These are phyloP conservation scores for Drosophila ogumai DNA, from an alignment of 1,140 invertebrate species.

Conservation along the genomic window DNA sequence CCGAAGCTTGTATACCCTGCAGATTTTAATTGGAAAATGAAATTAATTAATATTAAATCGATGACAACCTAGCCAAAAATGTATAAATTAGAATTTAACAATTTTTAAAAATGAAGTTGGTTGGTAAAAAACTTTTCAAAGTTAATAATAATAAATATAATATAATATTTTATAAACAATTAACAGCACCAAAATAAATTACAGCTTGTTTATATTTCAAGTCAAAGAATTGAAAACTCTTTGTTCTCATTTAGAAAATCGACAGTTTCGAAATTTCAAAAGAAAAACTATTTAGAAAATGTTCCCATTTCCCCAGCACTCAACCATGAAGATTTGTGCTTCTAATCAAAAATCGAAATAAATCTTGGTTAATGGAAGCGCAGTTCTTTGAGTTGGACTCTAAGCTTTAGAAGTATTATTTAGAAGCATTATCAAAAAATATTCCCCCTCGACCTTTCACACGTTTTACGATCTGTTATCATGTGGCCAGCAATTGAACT, in stretches of 20 bases:
- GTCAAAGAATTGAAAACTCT: background rate
- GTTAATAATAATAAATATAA: too few relatives aligned
- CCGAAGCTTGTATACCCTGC: background rate
- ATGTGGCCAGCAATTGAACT: conserved; percentile 66
- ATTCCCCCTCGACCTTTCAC: conserved; percentile 27
- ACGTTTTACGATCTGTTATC: conserved; percentile 58
- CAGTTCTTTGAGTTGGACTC: background rate
- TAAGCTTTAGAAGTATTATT: conserved; percentile 11
- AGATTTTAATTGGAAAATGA: too few relatives aligned
- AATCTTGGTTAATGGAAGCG: conserved; percentile 3
- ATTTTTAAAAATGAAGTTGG: too few relatives aligned
- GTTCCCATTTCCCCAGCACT: conserved; percentile 16
- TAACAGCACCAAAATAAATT: background rate
- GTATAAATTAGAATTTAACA: too few relatives aligned
- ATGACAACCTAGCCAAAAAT: background rate
- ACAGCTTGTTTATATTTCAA: background rate
- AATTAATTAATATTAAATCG: background rate
- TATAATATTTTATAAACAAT: too few relatives aligned
- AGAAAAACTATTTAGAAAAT: background rate
- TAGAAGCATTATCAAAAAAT: conserved; percentile 20
- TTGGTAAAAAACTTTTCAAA: too few relatives aligned
- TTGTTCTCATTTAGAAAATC: background rate
- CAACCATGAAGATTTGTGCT: conserved; percentile 12
- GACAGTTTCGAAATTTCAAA: background rate
- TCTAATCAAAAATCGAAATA: conserved; percentile 22